These are phyloP conservation scores for Meda fulgida DNA, from an alignment of 2,797 vertebrate genomes.

Conservation along the genomic window DNA sequence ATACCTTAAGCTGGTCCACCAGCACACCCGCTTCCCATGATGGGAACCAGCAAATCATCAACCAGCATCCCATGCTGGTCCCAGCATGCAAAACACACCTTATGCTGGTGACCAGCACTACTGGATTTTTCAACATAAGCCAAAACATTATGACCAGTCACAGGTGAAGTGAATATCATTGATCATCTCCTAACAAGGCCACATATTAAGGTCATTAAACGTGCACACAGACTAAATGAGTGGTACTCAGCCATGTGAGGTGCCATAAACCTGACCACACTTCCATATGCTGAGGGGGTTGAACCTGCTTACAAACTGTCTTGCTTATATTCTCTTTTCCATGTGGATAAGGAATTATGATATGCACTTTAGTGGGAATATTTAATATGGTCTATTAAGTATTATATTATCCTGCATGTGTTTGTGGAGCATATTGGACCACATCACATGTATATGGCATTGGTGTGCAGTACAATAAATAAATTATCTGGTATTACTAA, in stretches of 20 bases:
- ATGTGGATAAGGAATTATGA: background rate
- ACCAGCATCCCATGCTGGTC: background rate
- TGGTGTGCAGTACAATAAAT: background rate
- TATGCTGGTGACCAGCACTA: background rate
- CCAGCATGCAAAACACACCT: background rate
- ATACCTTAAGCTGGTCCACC: no score
- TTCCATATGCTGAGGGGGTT: slow-evolving; percentile 39
- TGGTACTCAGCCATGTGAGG: background rate
- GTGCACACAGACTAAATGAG: slow-evolving; percentile 6
- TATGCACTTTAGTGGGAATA: background rate
- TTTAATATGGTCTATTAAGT: background rate
- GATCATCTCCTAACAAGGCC: slow-evolving; percentile 4
- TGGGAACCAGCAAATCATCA: background rate
- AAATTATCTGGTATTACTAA: background rate
- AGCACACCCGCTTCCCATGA: no score
- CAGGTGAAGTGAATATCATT: background rate
- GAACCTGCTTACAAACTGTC: background rate
- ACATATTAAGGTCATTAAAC: background rate
- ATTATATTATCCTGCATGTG: background rate
- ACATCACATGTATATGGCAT: background rate
- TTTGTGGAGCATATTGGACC: background rate
- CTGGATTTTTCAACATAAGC: background rate
- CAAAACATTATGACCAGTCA: background rate
- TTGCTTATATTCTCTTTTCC: background rate
- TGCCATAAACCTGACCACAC: background rate